Conservation (phyloP, 2,888 invertebrate species). For the Drosophila incognita region DNA sequence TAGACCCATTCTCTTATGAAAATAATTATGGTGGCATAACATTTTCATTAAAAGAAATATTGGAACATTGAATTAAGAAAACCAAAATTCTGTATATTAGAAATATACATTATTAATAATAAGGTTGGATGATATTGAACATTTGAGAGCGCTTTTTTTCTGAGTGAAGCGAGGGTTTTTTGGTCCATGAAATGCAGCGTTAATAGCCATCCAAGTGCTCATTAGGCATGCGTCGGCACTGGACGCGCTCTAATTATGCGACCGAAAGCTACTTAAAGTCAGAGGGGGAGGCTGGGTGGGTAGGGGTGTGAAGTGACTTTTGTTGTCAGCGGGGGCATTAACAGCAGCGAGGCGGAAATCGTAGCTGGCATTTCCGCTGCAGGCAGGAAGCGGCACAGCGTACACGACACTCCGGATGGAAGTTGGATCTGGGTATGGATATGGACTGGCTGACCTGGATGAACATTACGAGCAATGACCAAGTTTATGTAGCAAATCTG, state of each 20-base stretch:
- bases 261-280: constrained; percentile 31
- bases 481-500: constrained; percentile 49
- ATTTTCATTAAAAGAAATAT: neutral
- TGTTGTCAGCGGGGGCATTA: constrained; percentile 31
- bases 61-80: neutral
- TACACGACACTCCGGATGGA: constrained; percentile 42
- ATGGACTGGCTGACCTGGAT: constrained; percentile 13
- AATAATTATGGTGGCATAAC: neutral
- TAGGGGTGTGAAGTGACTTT: constrained; percentile 18
- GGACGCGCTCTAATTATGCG: constrained; percentile 67
- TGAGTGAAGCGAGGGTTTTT: constrained; percentile 6
- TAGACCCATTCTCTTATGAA: neutral
- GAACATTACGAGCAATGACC: constrained; percentile 21
- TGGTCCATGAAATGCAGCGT: constrained; percentile 63
- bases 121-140: neutral
- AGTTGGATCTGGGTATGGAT: constrained; percentile 16
- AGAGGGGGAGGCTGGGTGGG: too few relatives aligned
- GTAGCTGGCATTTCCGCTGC: constrained; percentile 70
- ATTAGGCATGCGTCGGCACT: constrained; percentile 68
- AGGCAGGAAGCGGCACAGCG: constrained; percentile 47
- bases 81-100: neutral
- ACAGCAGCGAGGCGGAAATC: constrained; percentile 54
- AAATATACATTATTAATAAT: neutral
- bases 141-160: constrained; percentile 8
- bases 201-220: constrained; percentile 61